Percentiles rank a stretch among this genome's conserved stretches.
phyloP scores from a whole-genome alignment of 2,113 vertebrate species.

The Scomber colias region DNA sequence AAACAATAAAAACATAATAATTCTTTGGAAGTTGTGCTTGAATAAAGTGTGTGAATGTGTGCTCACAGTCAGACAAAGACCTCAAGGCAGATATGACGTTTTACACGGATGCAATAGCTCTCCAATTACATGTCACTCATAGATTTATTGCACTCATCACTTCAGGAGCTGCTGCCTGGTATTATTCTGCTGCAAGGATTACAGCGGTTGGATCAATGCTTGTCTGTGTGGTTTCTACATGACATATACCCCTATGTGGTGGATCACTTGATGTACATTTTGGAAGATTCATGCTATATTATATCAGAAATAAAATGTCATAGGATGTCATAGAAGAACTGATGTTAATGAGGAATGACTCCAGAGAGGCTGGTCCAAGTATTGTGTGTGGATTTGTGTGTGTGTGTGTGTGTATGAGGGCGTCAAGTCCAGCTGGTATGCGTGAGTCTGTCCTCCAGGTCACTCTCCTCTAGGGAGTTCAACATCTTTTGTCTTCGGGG shows the following conservation, averaged over 20 bases:
- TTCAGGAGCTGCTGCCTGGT: constrained; percentile 26
- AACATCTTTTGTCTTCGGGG: constrained; percentile 69
- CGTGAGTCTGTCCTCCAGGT: constrained; percentile 77
- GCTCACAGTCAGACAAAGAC: not conserved
- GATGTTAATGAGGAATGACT: constrained; percentile 40
- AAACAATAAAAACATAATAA: not conserved
- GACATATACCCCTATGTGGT: constrained; percentile 13
- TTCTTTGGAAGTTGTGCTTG: not conserved
- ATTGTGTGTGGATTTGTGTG: constrained; percentile 20
- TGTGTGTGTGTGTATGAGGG: constrained; percentile 19
- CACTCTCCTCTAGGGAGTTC: constrained; percentile 76
- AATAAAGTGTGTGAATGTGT: not conserved
- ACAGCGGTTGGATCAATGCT: constrained; percentile 37
- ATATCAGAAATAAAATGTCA: constrained; percentile 14
- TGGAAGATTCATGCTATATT: not conserved
- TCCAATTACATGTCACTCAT: constrained; percentile 16
- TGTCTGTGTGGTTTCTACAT: constrained; percentile 2
- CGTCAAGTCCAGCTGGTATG: constrained; percentile 82
- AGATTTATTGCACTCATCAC: constrained; percentile 50
- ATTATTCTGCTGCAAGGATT: constrained; percentile 14
- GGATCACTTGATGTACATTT: constrained; percentile 8
- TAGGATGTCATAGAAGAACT: constrained; percentile 17
- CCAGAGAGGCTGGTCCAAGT: constrained; percentile 3
- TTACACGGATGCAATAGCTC: constrained; percentile 15
- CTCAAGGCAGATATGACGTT: not conserved